Conservation (phyloP, 2,113 vertebrate genomes). For the Turdus rufiventris region DNA sequence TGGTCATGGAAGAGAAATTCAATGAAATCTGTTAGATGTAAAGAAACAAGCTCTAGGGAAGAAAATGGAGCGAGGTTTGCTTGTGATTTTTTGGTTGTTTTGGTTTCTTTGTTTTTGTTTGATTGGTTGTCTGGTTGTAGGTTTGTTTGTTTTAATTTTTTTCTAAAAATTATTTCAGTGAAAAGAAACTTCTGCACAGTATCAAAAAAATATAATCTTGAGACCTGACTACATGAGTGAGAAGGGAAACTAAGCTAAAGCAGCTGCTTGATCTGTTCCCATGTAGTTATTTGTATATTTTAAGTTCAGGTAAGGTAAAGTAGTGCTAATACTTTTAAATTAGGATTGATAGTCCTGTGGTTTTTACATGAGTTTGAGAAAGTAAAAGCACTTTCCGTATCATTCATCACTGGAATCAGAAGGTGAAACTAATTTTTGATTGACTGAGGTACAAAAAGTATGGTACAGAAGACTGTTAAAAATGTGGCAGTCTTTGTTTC, state of each 20-base stretch:
- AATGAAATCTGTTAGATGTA: constrained; percentile 1
- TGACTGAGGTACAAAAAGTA: neutral
- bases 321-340: neutral
- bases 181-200: neutral
- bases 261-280: neutral
- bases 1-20: constrained; percentile 23
- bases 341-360: neutral
- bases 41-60: neutral
- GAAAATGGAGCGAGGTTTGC: neutral
- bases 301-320: neutral
- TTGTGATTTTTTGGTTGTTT: neutral
- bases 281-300: neutral
- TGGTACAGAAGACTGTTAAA: neutral
- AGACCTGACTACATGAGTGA: fast-evolving
- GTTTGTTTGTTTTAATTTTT: neutral
- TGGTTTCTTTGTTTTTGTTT: neutral
- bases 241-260: neutral
- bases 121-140: fast-evolving
- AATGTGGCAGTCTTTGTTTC: neutral
- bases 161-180: neutral
- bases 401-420: neutral
- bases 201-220: neutral
- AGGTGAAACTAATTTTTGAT: neutral
- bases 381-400: neutral
- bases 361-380: neutral